phyloP scores from a whole-genome alignment of 64 coral and sea anemone species.

The Astreopora myriophthalma region DNA sequence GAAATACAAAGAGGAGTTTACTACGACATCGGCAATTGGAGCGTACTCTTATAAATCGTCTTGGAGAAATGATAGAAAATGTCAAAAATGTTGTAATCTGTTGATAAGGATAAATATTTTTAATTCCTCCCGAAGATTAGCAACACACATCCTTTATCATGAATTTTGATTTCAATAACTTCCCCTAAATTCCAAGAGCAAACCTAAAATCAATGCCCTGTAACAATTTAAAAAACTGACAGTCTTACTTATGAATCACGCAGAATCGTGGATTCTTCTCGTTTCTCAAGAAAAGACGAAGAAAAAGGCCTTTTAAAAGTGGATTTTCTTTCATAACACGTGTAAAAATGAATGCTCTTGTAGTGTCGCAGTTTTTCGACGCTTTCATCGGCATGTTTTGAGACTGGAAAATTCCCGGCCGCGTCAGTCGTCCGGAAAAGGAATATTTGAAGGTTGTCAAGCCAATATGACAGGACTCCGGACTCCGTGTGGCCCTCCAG shows the following conservation, averaged over 20 bases:
- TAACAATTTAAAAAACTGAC: no score
- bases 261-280: no score
- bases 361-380: neutral
- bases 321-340: no score
- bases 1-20: neutral
- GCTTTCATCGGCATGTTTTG: neutral
- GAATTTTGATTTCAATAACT: neutral
- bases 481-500: constrained; percentile 3
- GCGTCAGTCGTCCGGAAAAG: neutral
- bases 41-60: neutral
- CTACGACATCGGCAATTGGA: neutral
- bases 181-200: no score
- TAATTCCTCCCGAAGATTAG: constrained; percentile 3
- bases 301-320: no score
- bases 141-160: neutral
- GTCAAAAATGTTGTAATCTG: neutral
- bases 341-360: no score
- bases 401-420: neutral
- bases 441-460: neutral
- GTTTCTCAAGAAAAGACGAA: no score
- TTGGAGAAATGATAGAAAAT: constrained; percentile 7
- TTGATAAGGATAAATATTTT: constrained; percentile 9
- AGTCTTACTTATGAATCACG: no score
- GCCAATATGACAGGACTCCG: neutral
- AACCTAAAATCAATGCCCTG: neutral